A percentile compares a stretch with the other conserved stretches of the same genome.
Evolutionary conservation across 2,113 vertebrate species (phyloP).

Genomic region (Hypanus sabinus): DNA sequence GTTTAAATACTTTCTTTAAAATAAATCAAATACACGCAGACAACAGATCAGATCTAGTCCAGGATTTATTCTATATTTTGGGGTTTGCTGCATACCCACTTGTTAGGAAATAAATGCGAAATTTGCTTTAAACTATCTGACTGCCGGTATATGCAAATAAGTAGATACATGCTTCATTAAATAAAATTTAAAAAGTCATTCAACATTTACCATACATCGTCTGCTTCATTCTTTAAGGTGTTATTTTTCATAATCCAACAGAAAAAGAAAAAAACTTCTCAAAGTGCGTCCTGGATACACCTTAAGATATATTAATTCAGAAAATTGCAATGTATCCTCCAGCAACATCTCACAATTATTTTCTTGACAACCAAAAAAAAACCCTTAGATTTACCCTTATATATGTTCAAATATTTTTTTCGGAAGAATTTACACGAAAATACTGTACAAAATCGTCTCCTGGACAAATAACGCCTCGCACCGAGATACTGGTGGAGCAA

Average conservation of each 20-base stretch:
- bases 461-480: conserved; percentile 83
- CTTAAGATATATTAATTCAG: conserved; percentile 71
- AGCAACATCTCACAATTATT: conserved; percentile 67
- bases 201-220: conserved; percentile 84
- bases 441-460: conserved; percentile 97
- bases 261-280: conserved; percentile 76
- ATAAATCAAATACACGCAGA: conserved; percentile 32
- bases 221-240: conserved; percentile 71
- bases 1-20: conserved; percentile 26
- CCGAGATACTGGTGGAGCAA: conserved; percentile 69
- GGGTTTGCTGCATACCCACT: conserved; percentile 69
- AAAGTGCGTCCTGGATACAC: conserved; percentile 77
- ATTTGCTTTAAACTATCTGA: conserved; percentile 71
- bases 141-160: conserved; percentile 87
- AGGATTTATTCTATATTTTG: conserved; percentile 67
- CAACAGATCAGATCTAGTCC: conserved; percentile 28
- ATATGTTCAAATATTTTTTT: conserved; percentile 98
- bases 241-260: conserved; percentile 65
- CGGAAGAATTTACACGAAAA: conserved; percentile 96
- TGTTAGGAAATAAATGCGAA: conserved; percentile 76
- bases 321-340: conserved; percentile 73
- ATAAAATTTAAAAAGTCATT: conserved; percentile 72
- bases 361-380: conserved; percentile 64
- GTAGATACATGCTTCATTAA: conserved; percentile 85
- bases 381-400: conserved; percentile 78